A percentile compares a stretch with the other conserved stretches of the same genome.
These are phyloP conservation scores for Protodeltote pygarga DNA, from an alignment of 2,888 invertebrate species.

Conservation along the genomic window DNA sequence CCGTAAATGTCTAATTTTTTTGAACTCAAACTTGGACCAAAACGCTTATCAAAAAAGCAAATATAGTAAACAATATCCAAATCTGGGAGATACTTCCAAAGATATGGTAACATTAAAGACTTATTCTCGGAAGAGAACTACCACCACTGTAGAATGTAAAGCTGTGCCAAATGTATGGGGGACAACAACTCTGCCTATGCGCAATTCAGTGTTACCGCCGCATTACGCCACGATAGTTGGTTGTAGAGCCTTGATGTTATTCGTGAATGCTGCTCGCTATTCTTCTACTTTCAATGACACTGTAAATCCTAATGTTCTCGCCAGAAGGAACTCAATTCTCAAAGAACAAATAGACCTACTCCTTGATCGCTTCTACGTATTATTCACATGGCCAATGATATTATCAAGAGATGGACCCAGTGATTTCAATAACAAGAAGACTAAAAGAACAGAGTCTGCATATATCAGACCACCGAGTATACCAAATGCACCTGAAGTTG, in stretches of 20 bases:
- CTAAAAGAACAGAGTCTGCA: conserved; percentile 11
- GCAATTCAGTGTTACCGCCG: conserved; percentile 69
- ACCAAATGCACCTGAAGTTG: conserved; percentile 36
- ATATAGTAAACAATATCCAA: conserved; percentile 52
- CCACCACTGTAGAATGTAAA: conserved; percentile 31
- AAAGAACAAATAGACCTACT: conserved; percentile 56
- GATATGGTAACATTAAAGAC: conserved; percentile 58
- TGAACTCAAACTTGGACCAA: conserved; percentile 64
- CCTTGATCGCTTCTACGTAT: conserved; percentile 63
- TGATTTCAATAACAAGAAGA: conserved; percentile 1
- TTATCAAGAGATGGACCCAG: conserved; percentile 61
- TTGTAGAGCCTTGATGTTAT: conserved; percentile 64
- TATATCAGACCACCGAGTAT: conserved; percentile 21
- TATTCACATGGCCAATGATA: conserved; percentile 74
- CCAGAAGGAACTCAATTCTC: conserved; percentile 56
- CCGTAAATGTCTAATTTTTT: conserved; percentile 61
- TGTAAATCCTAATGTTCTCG: conserved; percentile 49
- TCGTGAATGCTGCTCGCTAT: conserved; percentile 41
- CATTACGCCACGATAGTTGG: conserved; percentile 71
- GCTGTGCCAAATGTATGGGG: conserved; percentile 69
- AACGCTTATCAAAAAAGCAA: conserved; percentile 53
- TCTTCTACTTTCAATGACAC: conserved; percentile 26
- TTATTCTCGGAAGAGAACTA: conserved; percentile 64
- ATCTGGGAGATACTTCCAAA: conserved; percentile 44
- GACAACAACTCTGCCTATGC: conserved; percentile 32